phyloP scores from a whole-genome alignment of 2,888 invertebrate genomes.

The Drosophila formosana region DNA sequence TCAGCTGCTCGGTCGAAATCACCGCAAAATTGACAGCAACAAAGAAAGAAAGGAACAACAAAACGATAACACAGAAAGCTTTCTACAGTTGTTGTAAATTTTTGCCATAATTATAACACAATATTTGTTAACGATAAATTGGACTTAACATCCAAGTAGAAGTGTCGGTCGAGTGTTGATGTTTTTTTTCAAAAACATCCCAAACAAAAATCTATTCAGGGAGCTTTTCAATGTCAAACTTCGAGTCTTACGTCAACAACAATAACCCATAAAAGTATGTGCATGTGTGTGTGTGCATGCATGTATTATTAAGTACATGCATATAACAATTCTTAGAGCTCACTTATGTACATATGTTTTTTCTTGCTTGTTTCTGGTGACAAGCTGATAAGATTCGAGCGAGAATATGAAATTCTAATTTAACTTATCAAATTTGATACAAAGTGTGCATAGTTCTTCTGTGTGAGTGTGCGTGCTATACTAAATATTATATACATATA shows the following conservation, averaged over 20 bases:
- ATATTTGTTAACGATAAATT: slow-evolving; percentile 25
- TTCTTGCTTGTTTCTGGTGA: slow-evolving; percentile 41
- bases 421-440: slow-evolving; percentile 67
- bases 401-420: slow-evolving; percentile 27
- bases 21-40: slow-evolving; percentile 77
- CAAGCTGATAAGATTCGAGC: slow-evolving; percentile 70
- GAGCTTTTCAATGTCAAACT: slow-evolving; percentile 37
- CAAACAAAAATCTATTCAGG: slow-evolving; percentile 13
- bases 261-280: slow-evolving; percentile 21
- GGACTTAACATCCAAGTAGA: slow-evolving; percentile 32
- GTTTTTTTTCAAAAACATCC: slow-evolving; percentile 8
- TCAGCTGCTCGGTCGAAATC: slow-evolving; percentile 73
- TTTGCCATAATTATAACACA: slow-evolving; percentile 62
- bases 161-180: slow-evolving; percentile 30
- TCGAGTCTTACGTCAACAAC: slow-evolving; percentile 55
- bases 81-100: slow-evolving; percentile 71
- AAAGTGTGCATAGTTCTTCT: slow-evolving; percentile 52
- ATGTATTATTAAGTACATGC: slow-evolving; percentile 10
- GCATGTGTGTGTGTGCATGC: slow-evolving; percentile 4
- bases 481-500: slow-evolving; percentile 41
- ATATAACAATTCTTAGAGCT: slow-evolving; percentile 42
- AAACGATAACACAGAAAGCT: slow-evolving; percentile 40
- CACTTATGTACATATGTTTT: slow-evolving; percentile 27
- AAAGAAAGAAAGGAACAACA: slow-evolving; percentile 12
- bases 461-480: slow-evolving; percentile 31